Evolutionary conservation across 2,888 invertebrate species (phyloP).

Genomic region (Lycia hirtaria): DNA sequence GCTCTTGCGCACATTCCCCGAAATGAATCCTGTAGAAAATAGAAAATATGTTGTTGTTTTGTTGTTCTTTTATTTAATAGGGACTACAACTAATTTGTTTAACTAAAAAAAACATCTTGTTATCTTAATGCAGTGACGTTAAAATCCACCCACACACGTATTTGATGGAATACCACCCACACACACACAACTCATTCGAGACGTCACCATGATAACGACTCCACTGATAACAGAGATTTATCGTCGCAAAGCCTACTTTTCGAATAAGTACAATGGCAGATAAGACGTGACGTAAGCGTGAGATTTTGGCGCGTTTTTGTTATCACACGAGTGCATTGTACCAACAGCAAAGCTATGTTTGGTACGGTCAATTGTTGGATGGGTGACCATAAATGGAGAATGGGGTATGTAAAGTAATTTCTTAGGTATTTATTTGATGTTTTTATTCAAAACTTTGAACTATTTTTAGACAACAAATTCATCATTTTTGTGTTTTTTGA

Average conservation of each 20-base stretch:
- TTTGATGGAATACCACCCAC: constrained; percentile 8
- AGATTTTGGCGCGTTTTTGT: constrained; percentile 10
- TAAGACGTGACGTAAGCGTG: constrained; percentile 20
- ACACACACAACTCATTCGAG: constrained; percentile 4
- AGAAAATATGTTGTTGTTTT: not conserved
- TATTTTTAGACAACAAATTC: too few species aligned
- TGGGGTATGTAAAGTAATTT: too few species aligned
- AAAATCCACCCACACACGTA: not conserved
- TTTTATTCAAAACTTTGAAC: too few species aligned
- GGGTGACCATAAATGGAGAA: too few species aligned
- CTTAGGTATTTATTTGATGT: too few species aligned
- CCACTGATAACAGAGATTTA: constrained; percentile 22
- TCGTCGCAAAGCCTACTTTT: constrained; percentile 23
- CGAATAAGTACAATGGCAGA: constrained; percentile 23
- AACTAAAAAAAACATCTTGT: not conserved
- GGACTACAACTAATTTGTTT: not conserved
- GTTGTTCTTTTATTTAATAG: too few species aligned
- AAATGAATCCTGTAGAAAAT: too few species aligned
- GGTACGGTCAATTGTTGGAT: too few species aligned
- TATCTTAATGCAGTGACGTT: not conserved
- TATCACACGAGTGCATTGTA: too few species aligned
- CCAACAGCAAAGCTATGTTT: too few species aligned
- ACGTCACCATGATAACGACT: constrained; percentile 20
- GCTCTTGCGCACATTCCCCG: too few species aligned
- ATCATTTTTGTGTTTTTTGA: too few species aligned